These are phyloP conservation scores for Tetragonula carbonaria DNA, from an alignment of 2,888 invertebrate species.

Conservation along the genomic window DNA sequence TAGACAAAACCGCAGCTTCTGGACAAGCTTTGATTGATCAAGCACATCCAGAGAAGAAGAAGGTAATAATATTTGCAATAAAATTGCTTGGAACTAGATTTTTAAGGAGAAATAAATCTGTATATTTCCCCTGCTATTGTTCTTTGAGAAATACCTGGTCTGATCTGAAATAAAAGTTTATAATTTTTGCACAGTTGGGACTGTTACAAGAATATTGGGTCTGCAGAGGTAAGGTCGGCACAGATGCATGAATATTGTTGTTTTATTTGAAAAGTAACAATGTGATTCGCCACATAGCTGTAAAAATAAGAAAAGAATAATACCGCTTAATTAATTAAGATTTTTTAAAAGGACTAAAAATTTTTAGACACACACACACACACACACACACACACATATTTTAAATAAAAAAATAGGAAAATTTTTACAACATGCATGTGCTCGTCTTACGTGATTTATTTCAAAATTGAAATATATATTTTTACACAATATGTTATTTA, in stretches of 20 bases:
- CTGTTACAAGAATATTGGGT: conserved; percentile 72
- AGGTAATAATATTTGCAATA: conserved; percentile 84
- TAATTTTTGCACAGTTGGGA: conserved; percentile 81
- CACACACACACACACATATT: too few species aligned
- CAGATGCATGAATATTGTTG: conserved; percentile 72
- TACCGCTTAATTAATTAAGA: not conserved
- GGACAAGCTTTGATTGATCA: conserved; percentile 91
- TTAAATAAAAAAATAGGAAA: not conserved
- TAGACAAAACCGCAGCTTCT: conserved; percentile 92
- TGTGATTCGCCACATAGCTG: conserved; percentile 5
- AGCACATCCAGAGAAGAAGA: conserved; percentile 91
- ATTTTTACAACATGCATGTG: conserved; percentile 44
- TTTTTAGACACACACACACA: not conserved
- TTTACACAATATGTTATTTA: not conserved
- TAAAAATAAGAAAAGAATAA: not conserved
- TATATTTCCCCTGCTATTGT: not conserved
- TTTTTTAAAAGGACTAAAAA: not conserved
- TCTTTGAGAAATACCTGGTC: not conserved
- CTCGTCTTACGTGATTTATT: conserved; percentile 33
- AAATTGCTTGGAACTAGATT: not conserved
- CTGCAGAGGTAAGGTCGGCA: conserved; percentile 76
- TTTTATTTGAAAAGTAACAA: conserved; percentile 42
- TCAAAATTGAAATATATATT: not conserved
- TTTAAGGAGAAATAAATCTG: conserved; percentile 10
- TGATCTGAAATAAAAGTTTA: conserved; percentile 59